Conservation (phyloP, 37 sponge, comb jelly and placozoan species). For the Axinella damicornis region DNA sequence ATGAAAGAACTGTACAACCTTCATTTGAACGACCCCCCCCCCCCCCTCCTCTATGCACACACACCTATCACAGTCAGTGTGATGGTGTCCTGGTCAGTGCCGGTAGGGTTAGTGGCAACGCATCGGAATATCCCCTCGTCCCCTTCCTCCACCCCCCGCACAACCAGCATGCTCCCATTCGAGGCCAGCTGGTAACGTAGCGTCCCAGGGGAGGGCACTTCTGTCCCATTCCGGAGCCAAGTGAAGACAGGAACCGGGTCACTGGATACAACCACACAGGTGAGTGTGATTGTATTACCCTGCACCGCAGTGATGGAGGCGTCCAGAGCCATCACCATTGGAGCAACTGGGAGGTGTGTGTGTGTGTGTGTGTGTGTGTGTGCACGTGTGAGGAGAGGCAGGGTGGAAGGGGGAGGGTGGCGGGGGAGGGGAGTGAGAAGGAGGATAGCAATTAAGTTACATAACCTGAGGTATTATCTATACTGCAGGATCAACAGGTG, state of each 20-base stretch:
- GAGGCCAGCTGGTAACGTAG: conserved; percentile 21
- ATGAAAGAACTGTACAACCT: too few relatives aligned
- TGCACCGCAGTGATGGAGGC: not conserved
- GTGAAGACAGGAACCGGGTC: conserved; percentile 49
- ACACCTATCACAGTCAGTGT: conserved; percentile 37
- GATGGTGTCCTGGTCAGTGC: conserved; percentile 16
- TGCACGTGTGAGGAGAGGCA: too few relatives aligned
- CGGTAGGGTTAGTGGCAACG: conserved; percentile 49
- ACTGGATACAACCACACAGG: conserved; percentile 18
- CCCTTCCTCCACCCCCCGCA: not conserved
- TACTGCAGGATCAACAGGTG: too few relatives aligned
- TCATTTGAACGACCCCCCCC: too few relatives aligned
- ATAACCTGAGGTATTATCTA: too few relatives aligned
- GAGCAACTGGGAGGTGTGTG: conserved; percentile 17
- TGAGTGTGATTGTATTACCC: not conserved
- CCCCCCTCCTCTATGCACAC: too few relatives aligned
- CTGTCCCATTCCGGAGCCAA: conserved; percentile 22
- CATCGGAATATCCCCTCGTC: conserved; percentile 67
- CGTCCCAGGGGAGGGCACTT: not conserved
- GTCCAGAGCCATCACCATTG: conserved; percentile 23
- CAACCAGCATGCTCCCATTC: conserved; percentile 9
- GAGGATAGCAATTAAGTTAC: too few relatives aligned
- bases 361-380: not conserved
- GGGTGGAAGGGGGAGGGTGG: too few relatives aligned
- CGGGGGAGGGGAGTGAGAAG: too few relatives aligned